phyloP scores from a whole-genome alignment of 2,797 vertebrate genomes.

The Mormyrus hasselquistii region DNA sequence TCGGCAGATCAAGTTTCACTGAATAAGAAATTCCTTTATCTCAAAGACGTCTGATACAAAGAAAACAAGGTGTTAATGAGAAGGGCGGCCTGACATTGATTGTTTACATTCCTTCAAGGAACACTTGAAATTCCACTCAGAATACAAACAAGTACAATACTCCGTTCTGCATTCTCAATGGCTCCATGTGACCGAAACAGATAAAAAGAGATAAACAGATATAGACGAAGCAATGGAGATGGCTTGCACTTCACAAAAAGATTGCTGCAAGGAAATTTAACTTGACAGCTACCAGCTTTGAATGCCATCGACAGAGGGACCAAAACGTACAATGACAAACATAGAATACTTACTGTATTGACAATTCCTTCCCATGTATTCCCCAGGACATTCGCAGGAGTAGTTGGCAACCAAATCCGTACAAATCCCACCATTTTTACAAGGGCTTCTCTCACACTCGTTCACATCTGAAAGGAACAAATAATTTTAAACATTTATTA shows the following conservation, averaged over 20 bases:
- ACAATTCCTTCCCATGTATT: slow-evolving; percentile 78
- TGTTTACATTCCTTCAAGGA: not conserved
- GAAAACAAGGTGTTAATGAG: not conserved
- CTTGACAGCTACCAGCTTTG: not conserved
- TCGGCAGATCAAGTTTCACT: not conserved
- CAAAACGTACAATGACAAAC: not conserved
- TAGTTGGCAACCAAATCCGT: slow-evolving; percentile 76
- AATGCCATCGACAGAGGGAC: not conserved
- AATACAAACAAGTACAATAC: not conserved
- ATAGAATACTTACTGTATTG: slow-evolving; percentile 69
- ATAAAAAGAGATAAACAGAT: not conserved
- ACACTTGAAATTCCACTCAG: not conserved
- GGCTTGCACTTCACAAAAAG: not conserved
- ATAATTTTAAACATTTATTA: not conserved
- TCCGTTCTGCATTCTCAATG: not conserved
- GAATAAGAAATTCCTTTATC: not conserved
- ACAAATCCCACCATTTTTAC: slow-evolving; percentile 77
- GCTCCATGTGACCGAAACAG: not conserved
- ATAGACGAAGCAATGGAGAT: not conserved
- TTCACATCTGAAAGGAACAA: slow-evolving; percentile 63
- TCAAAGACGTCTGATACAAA: not conserved
- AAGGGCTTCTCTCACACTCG: slow-evolving; percentile 74
- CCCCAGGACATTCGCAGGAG: slow-evolving; percentile 73
- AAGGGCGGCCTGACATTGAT: not conserved
- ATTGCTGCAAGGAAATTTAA: not conserved